phyloP scores from a whole-genome alignment of 2,888 invertebrate genomes.

The Campopleginae sp. region DNA sequence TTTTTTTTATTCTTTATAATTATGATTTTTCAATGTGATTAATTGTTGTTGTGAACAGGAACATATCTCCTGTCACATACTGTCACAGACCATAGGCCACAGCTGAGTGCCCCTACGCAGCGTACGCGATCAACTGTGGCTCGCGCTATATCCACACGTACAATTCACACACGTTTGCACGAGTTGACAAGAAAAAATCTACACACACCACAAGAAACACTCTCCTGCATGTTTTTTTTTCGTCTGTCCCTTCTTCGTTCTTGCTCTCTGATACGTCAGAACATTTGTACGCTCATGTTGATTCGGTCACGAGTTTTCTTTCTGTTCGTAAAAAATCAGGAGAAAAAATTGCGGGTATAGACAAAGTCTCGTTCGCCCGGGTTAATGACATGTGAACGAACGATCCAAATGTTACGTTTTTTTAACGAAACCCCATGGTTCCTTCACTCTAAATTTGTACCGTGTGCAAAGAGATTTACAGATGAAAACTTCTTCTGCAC shows the following conservation, averaged over 20 bases:
- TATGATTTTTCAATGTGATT: slow-evolving; percentile 35
- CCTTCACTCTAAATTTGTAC: neutral
- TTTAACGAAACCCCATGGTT: neutral
- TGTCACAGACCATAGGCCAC: slow-evolving; percentile 56
- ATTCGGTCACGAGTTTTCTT: slow-evolving; percentile 20
- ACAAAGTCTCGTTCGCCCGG: neutral
- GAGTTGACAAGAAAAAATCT: slow-evolving; percentile 25
- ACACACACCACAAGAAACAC: slow-evolving; percentile 18
- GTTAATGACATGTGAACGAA: neutral
- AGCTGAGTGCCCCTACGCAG: slow-evolving; percentile 53
- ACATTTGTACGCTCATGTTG: slow-evolving; percentile 25
- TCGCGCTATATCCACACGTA: slow-evolving; percentile 6
- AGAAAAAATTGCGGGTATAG: neutral
- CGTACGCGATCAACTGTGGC: slow-evolving; percentile 26
- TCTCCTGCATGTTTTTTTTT: slow-evolving; percentile 35
- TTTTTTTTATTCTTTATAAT: slow-evolving; percentile 3
- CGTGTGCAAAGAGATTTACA: slow-evolving; percentile 4
- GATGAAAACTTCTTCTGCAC: slow-evolving; percentile 15
- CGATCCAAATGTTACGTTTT: neutral
- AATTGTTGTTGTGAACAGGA: slow-evolving; percentile 61
- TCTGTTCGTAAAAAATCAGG: slow-evolving; percentile 4
- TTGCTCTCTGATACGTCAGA: slow-evolving; percentile 19
- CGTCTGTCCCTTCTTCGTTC: neutral
- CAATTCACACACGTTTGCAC: slow-evolving; percentile 28
- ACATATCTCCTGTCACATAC: slow-evolving; percentile 61